These are phyloP conservation scores for Clarias macrocephalus DNA, from an alignment of 2,113 vertebrate species.

Conservation along the genomic window DNA sequence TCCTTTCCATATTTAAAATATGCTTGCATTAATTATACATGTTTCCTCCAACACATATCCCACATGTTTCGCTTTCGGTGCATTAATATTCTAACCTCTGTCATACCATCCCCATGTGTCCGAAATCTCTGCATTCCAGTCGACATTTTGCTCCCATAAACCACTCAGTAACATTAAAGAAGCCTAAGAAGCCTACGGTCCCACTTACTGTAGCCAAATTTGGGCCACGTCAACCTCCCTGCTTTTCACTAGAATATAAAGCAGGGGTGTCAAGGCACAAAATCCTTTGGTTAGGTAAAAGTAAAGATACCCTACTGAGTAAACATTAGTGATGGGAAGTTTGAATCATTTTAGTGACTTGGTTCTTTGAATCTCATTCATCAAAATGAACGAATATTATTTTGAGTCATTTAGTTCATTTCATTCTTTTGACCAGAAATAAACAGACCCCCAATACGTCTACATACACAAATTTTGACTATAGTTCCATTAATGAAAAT, in stretches of 20 bases:
- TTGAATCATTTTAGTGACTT: too few relatives aligned
- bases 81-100: constrained; percentile 72
- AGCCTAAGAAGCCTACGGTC: constrained; percentile 61
- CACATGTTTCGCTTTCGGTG: constrained; percentile 65
- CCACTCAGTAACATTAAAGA: constrained; percentile 66
- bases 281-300: too few relatives aligned
- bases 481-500: too few relatives aligned
- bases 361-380: too few relatives aligned
- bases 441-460: too few relatives aligned
- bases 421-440: too few relatives aligned
- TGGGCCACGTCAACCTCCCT: constrained; percentile 42
- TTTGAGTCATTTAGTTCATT: too few relatives aligned
- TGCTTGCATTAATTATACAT: constrained; percentile 70
- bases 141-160: constrained; percentile 68
- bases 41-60: constrained; percentile 62
- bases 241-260: constrained; percentile 15
- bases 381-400: too few relatives aligned
- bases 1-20: constrained; percentile 65
- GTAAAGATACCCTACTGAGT: too few relatives aligned
- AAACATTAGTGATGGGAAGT: too few relatives aligned
- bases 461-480: too few relatives aligned
- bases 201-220: constrained; percentile 50
- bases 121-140: constrained; percentile 34
- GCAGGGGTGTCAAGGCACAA: too few relatives aligned
- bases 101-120: constrained; percentile 43